phyloP scores from a whole-genome alignment of 2,888 invertebrate species.

The Chloromyia formosa region DNA sequence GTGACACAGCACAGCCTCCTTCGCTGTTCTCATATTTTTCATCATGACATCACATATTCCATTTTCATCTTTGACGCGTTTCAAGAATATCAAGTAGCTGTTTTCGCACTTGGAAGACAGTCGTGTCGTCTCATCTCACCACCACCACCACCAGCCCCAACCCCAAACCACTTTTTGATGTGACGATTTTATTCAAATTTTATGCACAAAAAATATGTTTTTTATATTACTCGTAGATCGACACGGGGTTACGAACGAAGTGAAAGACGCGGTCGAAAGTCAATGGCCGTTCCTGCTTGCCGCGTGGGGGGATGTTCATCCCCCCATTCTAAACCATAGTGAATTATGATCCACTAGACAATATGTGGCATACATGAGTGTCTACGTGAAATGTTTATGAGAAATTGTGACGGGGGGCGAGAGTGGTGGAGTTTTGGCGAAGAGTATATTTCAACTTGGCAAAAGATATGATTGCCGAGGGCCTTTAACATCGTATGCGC shows the following conservation, averaged over 20 bases:
- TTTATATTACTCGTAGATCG: conserved; percentile 12
- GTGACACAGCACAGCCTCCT: background rate
- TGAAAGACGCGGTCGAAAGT: background rate
- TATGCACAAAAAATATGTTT: conserved; percentile 43
- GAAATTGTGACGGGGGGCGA: background rate
- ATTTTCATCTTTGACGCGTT: conserved; percentile 19
- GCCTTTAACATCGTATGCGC: conserved; percentile 14
- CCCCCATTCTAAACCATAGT: background rate
- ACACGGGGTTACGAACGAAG: background rate
- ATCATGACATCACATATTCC: background rate
- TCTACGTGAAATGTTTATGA: conserved; percentile 43
- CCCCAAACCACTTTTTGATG: background rate
- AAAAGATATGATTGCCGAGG: conserved; percentile 21
- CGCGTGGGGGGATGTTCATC: background rate
- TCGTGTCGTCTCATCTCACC: background rate
- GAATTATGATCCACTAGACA: conserved; percentile 41
- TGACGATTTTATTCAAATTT: conserved; percentile 44
- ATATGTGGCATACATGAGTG: conserved; percentile 39
- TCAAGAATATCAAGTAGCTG: conserved; percentile 31
- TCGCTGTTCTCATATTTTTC: background rate
- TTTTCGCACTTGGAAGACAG: background rate
- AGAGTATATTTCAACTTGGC: conserved; percentile 2
- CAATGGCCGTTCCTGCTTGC: background rate
- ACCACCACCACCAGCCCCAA: background rate
- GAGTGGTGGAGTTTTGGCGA: background rate